Percentiles rank a stretch among this genome's conserved stretches.
Conservation (phyloP, 2,797 vertebrate genomes). For the Spizella passerina region DNA sequence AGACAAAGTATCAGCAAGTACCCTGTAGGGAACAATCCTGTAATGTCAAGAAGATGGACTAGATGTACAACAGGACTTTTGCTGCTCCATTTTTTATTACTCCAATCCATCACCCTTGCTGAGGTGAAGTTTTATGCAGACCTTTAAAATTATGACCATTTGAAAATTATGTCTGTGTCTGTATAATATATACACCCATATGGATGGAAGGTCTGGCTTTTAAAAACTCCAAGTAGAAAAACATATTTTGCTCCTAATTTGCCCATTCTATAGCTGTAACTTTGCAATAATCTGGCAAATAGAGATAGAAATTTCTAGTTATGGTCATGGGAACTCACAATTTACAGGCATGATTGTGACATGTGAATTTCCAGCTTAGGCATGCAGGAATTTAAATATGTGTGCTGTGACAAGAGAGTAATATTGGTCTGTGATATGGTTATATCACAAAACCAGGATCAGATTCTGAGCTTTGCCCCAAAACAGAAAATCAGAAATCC, state of each 20-base stretch:
- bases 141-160: slow-evolving; percentile 34
- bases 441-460: not conserved
- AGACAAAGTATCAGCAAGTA: not conserved
- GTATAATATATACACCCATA: not conserved
- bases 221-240: not conserved
- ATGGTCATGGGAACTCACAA: not conserved
- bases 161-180: not conserved
- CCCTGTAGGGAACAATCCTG: slow-evolving; percentile 1
- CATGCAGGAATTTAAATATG: not conserved
- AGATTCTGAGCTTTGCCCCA: not conserved
- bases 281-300: not conserved
- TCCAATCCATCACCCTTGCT: slow-evolving; percentile 18
- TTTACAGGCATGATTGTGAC: not conserved
- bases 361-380: not conserved
- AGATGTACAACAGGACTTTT: slow-evolving; percentile 19
- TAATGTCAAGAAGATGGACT: slow-evolving; percentile 8
- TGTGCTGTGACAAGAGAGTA: not conserved
- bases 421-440: not conserved
- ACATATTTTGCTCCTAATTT: not conserved
- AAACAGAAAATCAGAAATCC: not conserved
- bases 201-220: not conserved
- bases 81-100: slow-evolving; percentile 40
- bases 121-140: slow-evolving; percentile 29
- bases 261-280: not conserved
- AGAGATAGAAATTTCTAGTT: not conserved